A percentile compares a stretch with the other conserved stretches of the same genome.
Evolutionary conservation across 2,888 invertebrate species (phyloP).

Genomic region (Trissolcus japonicus): DNA sequence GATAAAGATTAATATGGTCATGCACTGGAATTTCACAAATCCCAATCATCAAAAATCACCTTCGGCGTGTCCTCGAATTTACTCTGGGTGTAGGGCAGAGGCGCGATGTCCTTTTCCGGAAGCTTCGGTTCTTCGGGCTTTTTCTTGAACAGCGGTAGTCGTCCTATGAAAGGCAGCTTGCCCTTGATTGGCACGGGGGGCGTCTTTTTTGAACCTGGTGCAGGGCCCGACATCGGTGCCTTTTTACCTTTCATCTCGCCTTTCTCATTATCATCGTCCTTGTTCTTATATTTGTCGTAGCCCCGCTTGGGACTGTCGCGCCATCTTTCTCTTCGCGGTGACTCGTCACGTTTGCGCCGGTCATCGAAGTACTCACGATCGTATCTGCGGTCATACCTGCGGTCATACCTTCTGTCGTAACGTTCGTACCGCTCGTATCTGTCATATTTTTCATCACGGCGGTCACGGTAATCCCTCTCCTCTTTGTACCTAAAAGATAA

Average conservation of each 20-base stretch:
- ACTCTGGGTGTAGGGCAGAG: constrained; percentile 72
- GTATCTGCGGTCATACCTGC: constrained; percentile 61
- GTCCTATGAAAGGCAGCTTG: constrained; percentile 89
- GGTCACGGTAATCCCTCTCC: constrained; percentile 67
- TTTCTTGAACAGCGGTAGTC: constrained; percentile 88
- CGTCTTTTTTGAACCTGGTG: constrained; percentile 61
- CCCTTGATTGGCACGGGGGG: constrained; percentile 77
- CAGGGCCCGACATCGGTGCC: constrained; percentile 55
- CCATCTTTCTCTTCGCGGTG: constrained; percentile 71
- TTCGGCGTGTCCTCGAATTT: constrained; percentile 74
- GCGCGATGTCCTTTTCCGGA: constrained; percentile 77
- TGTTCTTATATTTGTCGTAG: constrained; percentile 65
- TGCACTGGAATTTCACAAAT: too few relatives aligned
- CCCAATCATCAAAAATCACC: constrained; percentile 42
- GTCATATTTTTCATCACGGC: constrained; percentile 70
- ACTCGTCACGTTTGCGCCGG: constrained; percentile 68
- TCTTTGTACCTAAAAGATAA: constrained; percentile 65
- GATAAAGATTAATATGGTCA: too few relatives aligned
- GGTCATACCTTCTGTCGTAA: constrained; percentile 68
- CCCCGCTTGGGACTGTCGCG: constrained; percentile 71
- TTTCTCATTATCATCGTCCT: constrained; percentile 69
- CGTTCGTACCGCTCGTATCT: constrained; percentile 68
- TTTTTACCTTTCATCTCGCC: constrained; percentile 64
- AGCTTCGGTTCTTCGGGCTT: constrained; percentile 75
- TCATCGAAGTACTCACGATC: constrained; percentile 72